Conservation (phyloP, 2,888 invertebrate genomes). For the Plebejus anna region DNA sequence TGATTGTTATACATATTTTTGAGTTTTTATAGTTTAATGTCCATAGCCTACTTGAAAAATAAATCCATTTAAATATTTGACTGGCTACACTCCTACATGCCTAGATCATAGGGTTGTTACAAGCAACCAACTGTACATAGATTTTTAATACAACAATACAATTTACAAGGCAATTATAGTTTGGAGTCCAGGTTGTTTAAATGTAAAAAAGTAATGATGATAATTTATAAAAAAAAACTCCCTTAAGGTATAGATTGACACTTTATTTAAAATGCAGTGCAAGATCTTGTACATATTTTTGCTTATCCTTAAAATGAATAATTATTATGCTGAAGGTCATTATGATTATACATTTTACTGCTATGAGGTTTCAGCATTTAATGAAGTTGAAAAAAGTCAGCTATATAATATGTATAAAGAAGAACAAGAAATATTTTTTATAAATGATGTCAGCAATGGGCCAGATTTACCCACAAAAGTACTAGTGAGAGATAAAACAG, state of each 20-base stretch:
- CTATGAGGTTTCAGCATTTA: conserved; percentile 62
- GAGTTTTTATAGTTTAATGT: neutral
- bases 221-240: neutral
- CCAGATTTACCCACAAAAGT: conserved; percentile 61
- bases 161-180: neutral
- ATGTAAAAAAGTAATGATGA: neutral
- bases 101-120: neutral
- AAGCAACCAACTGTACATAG: too few relatives aligned
- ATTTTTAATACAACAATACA: neutral
- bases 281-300: conserved; percentile 27
- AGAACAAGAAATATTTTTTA: conserved; percentile 47
- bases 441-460: conserved; percentile 63
- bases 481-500: conserved; percentile 45
- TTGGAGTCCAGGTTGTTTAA: neutral
- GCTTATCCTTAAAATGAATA: conserved; percentile 25
- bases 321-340: conserved; percentile 43
- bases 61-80: too few relatives aligned
- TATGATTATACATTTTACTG: conserved; percentile 14
- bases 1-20: neutral
- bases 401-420: conserved; percentile 49
- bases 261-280: neutral
- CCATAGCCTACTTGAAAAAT: neutral
- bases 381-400: conserved; percentile 51
- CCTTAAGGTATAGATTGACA: neutral
- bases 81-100: neutral